Evolutionary conservation across 2,797 vertebrate species (phyloP).

Genomic region (Acipenser transmontanus): DNA sequence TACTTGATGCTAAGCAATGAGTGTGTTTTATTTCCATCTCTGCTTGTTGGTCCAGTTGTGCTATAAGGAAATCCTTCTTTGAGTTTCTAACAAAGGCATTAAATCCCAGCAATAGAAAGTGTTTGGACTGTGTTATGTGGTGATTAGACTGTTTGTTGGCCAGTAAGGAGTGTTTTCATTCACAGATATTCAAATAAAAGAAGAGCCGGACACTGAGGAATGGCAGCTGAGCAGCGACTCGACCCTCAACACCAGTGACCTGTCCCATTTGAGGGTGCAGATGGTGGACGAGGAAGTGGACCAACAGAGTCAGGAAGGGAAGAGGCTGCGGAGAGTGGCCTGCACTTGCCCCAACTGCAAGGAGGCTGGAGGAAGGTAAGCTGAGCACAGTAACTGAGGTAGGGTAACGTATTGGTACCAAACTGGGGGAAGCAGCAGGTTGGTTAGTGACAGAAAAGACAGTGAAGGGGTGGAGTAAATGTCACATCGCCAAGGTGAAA

Average conservation of each 20-base stretch:
- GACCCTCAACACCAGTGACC: conserved; percentile 89
- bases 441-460: conserved; percentile 8
- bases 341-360: conserved; percentile 99
- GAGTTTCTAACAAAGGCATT: too few relatives aligned
- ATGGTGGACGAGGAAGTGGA: conserved; percentile 92
- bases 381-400: not conserved
- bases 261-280: conserved; percentile 87
- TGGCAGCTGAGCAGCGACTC: conserved; percentile 95
- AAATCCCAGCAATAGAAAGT: too few relatives aligned
- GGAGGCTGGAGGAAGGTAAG: conserved; percentile 94
- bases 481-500: too few relatives aligned
- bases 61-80: too few relatives aligned
- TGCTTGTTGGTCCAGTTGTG: too few relatives aligned
- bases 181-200: conserved; percentile 93
- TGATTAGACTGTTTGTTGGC: not conserved
- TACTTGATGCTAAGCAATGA: too few relatives aligned
- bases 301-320: conserved; percentile 87
- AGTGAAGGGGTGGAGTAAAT: conserved; percentile 11
- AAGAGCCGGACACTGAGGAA: conserved; percentile 93
- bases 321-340: conserved; percentile 90
- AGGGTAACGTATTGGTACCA: too few relatives aligned
- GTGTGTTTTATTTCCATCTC: too few relatives aligned
- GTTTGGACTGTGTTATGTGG: conserved; percentile 2
- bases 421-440: not conserved
- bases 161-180: conserved; percentile 28